phyloP scores from a whole-genome alignment of 64 coral and sea anemone genomes.

The Stichodactyla helianthus region DNA sequence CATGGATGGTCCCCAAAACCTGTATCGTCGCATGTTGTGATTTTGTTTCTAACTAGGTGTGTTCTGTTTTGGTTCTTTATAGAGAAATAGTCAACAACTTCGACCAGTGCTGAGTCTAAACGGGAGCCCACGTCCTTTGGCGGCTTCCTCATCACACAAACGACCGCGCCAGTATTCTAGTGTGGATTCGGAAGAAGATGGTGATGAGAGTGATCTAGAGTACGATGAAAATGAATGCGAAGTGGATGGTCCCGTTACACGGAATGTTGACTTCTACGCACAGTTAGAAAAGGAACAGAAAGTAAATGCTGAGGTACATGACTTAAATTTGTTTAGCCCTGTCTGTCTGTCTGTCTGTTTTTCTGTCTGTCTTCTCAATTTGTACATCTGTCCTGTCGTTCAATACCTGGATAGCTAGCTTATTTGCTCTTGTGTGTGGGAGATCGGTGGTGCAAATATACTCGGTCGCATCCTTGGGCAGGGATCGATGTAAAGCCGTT shows the following conservation, averaged over 20 bases:
- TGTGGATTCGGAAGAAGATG: constrained; percentile 32
- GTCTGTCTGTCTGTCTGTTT: not conserved
- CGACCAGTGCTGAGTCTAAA: not conserved
- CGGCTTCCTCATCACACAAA: constrained; percentile 68
- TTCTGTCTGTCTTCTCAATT: too few relatives aligned
- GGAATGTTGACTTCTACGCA: constrained; percentile 47
- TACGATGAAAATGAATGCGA: constrained; percentile 64
- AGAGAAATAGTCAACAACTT: not conserved
- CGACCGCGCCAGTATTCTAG: constrained; percentile 54
- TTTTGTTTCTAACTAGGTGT: not conserved
- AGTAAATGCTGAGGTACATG: constrained; percentile 60
- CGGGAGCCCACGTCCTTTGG: not conserved
- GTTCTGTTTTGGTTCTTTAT: not conserved
- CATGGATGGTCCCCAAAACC: too few relatives aligned
- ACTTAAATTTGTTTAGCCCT: not conserved
- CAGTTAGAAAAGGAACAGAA: constrained; percentile 68
- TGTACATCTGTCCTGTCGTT: too few relatives aligned
- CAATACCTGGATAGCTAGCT: too few relatives aligned
- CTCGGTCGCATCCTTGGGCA: too few relatives aligned
- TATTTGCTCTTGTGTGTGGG: too few relatives aligned
- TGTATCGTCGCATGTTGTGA: too few relatives aligned
- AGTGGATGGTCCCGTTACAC: constrained; percentile 19
- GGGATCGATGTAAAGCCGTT: too few relatives aligned
- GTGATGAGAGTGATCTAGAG: constrained; percentile 73
- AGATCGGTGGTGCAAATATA: too few relatives aligned